Percentiles rank a stretch among this genome's conserved stretches.
These are phyloP conservation scores for Podilymbus podiceps DNA, from an alignment of 2,113 vertebrate genomes.

Conservation along the genomic window DNA sequence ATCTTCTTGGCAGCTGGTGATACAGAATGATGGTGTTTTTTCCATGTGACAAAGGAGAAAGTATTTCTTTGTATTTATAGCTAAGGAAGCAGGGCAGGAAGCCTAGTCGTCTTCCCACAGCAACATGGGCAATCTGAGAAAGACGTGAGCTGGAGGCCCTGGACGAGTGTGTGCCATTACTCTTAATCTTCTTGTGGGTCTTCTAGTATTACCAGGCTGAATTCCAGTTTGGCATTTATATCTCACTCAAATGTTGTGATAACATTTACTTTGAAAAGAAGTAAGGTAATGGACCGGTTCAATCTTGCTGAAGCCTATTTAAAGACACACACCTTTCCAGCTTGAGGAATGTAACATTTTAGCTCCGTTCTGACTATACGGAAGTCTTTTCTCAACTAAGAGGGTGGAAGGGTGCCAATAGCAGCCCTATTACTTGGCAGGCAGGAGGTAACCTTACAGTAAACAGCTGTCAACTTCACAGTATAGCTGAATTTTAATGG, in stretches of 20 bases:
- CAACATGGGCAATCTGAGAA: background rate
- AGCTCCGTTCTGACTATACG: background rate
- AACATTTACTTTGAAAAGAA: background rate
- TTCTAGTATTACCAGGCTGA: background rate
- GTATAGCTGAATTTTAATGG: conserved; percentile 54
- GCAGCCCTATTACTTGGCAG: conserved; percentile 54
- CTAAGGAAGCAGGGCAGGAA: background rate
- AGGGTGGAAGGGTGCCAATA: conserved; percentile 39
- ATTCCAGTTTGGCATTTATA: background rate
- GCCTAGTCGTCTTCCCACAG: background rate
- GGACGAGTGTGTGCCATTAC: background rate
- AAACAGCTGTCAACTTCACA: conserved; percentile 61
- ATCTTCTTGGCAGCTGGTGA: background rate
- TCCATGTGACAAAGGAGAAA: background rate
- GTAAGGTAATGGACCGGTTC: background rate
- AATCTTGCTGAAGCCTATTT: background rate
- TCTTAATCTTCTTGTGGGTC: background rate
- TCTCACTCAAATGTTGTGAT: background rate
- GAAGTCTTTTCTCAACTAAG: background rate
- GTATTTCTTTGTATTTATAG: background rate
- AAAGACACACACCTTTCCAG: background rate
- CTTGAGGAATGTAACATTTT: background rate
- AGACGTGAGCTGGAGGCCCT: background rate
- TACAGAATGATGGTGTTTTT: background rate
- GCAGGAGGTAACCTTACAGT: conserved; percentile 61